Evolutionary conservation across 1,140 invertebrate genomes (phyloP), one percentile per base, ranked within the genome.

Genomic region (Caenorhabditis inopinata): DNA sequence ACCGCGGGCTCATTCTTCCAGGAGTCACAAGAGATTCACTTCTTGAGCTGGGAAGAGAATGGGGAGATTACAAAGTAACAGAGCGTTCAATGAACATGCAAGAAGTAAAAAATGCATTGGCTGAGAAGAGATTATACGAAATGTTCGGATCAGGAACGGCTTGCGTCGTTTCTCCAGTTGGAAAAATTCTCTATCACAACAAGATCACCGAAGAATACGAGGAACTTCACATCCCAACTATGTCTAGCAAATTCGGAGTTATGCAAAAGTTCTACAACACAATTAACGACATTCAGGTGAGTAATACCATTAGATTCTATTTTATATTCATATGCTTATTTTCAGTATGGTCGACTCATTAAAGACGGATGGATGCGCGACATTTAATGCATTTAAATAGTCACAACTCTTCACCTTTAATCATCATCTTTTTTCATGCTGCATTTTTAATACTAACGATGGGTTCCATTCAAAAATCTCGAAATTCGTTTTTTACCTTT

Each of bases 11-110:
- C n/a, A 97, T 97, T 85, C 90, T 99, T 83, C 96, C 96, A 21
- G 97, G 96, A 79, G 92, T 99, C 42, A 96, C 94, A 0, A 91
- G 97, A 76, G 92, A 93, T 82, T 96, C 94, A 35, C 93, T 98
- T 77, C 86, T 99, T 51, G 91, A 94, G 86, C 89, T 99, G 75
- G 91, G 92, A 1, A 90, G 90, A 83, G 91, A 94, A 88, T 97
- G 94, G 91, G 89, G 93, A 84, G 93, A 96, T 87, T 93, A 96
- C 83, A 93, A 93, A 89, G 93, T 98, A 6, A 91, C 91, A 27
- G 96, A 99, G 89, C 91, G 93, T 79, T 89, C 89, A 11, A 92
- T 98, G 46, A 96, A 93, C 11, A 99, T 99, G 95, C 88, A 90
- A 6, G 93, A 95, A 88, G 85, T 99, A 29, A 89, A 92, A 21